phyloP scores from a whole-genome alignment of 2,113 vertebrate genomes.

The Heterotis niloticus region DNA sequence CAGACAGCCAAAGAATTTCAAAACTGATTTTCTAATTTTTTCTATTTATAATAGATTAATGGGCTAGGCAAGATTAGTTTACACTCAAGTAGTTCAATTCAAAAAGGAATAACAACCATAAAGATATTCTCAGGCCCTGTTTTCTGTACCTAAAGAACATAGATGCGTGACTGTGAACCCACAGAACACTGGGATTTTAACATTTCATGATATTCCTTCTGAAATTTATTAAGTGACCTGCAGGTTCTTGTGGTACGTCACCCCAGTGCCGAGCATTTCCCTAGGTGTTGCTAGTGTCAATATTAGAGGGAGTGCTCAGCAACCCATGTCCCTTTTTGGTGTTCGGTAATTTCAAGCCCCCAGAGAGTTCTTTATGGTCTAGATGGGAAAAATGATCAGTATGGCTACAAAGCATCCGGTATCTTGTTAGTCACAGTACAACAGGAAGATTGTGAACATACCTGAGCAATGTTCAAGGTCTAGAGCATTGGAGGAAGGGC shows the following conservation, averaged over 20 bases:
- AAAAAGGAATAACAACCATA: neutral
- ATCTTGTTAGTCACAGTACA: slow-evolving; percentile 96
- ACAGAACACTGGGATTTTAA: neutral
- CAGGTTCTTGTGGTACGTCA: too few species aligned
- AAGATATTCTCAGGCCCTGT: neutral
- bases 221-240: too few species aligned
- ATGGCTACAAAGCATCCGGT: slow-evolving; percentile 81
- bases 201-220: neutral
- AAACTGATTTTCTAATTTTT: neutral
- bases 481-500: slow-evolving; percentile 91
- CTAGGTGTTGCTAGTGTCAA: neutral
- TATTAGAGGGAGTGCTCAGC: neutral
- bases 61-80: neutral
- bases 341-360: slow-evolving; percentile 81
- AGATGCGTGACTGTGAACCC: neutral
- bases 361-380: slow-evolving; percentile 59
- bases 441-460: slow-evolving; percentile 97
- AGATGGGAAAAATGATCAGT: slow-evolving; percentile 66
- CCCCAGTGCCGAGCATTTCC: neutral
- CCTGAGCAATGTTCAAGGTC: slow-evolving; percentile 99
- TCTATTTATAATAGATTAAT: neutral
- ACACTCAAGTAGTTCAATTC: neutral
- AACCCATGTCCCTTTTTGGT: neutral
- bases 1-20: too few species aligned
- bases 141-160: neutral